Conservation (phyloP, 1,140 invertebrate genomes). For the Tribolium madens region DNA sequence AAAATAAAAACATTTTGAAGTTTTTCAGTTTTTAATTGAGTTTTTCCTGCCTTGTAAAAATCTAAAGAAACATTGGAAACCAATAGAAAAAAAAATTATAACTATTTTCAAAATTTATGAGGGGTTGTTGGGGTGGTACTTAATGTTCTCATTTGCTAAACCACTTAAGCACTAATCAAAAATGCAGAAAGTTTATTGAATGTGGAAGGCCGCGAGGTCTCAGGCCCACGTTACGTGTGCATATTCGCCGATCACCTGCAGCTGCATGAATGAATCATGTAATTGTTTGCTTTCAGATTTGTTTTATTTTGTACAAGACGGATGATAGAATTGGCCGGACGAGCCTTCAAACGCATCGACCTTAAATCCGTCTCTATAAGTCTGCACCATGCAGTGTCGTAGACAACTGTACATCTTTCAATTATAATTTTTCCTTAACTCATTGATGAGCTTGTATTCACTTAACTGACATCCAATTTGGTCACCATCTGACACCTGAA, state of each 20-base stretch:
- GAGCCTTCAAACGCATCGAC: conserved; percentile 3
- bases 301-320: not conserved
- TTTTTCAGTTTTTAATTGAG: too few relatives aligned
- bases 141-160: too few relatives aligned
- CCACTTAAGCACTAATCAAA: not conserved
- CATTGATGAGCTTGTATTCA: not conserved
- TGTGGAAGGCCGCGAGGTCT: not conserved
- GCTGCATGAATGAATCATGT: conserved; percentile 21
- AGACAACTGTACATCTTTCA: not conserved
- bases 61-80: too few relatives aligned
- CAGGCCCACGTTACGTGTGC: not conserved
- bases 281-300: conserved; percentile 11
- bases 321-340: conserved; percentile 4
- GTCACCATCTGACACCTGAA: not conserved
- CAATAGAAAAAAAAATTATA: too few relatives aligned
- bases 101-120: too few relatives aligned
- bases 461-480: not conserved
- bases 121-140: too few relatives aligned
- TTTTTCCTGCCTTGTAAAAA: too few relatives aligned
- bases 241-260: not conserved
- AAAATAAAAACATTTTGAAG: too few relatives aligned
- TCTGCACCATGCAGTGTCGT: not conserved
- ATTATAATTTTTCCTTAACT: not conserved
- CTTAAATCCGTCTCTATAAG: conserved; percentile 1
- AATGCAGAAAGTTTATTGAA: not conserved